A percentile compares a stretch with the other conserved stretches of the same genome.
Evolutionary conservation across 2,113 vertebrate genomes (phyloP).

Genomic region (Corythaeola cristata): DNA sequence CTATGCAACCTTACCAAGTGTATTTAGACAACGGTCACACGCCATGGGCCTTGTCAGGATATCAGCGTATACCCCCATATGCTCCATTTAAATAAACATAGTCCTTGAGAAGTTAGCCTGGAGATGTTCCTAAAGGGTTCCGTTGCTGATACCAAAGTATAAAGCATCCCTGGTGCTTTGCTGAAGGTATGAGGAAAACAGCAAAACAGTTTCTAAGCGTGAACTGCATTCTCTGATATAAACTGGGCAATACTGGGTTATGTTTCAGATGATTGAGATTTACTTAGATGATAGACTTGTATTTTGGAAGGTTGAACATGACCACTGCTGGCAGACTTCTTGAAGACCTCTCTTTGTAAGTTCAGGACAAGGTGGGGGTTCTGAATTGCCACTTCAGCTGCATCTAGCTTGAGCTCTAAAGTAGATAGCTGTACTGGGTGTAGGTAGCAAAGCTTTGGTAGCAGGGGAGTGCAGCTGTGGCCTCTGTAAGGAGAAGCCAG

Average conservation of each 20-base stretch:
- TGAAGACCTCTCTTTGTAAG: not conserved
- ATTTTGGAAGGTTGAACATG: not conserved
- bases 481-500: not conserved
- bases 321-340: not conserved
- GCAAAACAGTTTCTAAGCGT: not conserved
- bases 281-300: not conserved
- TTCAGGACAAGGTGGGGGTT: not conserved
- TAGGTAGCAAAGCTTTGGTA: not conserved
- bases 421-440: not conserved
- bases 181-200: not conserved
- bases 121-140: not conserved
- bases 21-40: not conserved
- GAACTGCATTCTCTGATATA: not conserved
- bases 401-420: not conserved
- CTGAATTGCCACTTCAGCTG: not conserved
- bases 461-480: not conserved
- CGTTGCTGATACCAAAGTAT: not conserved
- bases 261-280: not conserved
- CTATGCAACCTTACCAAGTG: not conserved
- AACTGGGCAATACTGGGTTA: not conserved
- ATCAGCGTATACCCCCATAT: not conserved
- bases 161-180: not conserved
- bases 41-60: not conserved
- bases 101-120: not conserved
- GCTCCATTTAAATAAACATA: not conserved